phyloP scores from a whole-genome alignment of 2,888 invertebrate species.

The Magallana nippona region DNA sequence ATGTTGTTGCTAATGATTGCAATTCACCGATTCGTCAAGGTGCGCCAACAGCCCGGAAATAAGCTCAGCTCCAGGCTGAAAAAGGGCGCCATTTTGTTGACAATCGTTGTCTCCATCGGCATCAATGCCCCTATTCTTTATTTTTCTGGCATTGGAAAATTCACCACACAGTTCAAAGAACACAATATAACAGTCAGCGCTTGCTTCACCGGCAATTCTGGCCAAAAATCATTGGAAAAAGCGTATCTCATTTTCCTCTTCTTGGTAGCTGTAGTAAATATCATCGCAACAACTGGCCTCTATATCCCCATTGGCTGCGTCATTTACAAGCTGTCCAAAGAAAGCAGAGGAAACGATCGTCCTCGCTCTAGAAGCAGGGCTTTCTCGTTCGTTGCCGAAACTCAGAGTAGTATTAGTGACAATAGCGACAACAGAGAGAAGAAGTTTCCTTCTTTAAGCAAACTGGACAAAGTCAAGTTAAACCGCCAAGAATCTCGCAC shows the following conservation, averaged over 20 bases:
- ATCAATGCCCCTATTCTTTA: conserved; percentile 14
- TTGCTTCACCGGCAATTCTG: conserved; percentile 8
- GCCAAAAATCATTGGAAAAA: neutral
- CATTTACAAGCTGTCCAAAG: conserved; percentile 1
- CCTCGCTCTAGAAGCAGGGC: neutral
- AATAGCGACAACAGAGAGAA: neutral
- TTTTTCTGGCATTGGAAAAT: neutral
- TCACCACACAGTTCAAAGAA: neutral
- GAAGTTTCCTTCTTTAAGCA: neutral
- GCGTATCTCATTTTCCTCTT: conserved; percentile 9
- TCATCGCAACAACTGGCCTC: conserved; percentile 9
- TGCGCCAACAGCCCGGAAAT: conserved; percentile 22
- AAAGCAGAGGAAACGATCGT: neutral
- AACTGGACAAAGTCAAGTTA: conserved; percentile 6
- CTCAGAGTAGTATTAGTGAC: conserved; percentile 17
- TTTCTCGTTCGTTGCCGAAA: neutral
- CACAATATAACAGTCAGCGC: neutral
- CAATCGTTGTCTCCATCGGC: neutral
- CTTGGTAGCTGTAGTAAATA: conserved; percentile 1
- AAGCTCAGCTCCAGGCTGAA: conserved; percentile 6
- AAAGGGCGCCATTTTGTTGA: conserved; percentile 14
- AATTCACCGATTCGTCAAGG: conserved; percentile 12
- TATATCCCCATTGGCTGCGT: conserved; percentile 19
- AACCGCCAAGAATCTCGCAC: conserved; percentile 21
- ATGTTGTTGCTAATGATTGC: conserved; percentile 25